A percentile compares a stretch with the other conserved stretches of the same genome.
These are phyloP conservation scores for Sebastes wilsoni DNA, from an alignment of 2,797 vertebrate species.

Conservation along the genomic window DNA sequence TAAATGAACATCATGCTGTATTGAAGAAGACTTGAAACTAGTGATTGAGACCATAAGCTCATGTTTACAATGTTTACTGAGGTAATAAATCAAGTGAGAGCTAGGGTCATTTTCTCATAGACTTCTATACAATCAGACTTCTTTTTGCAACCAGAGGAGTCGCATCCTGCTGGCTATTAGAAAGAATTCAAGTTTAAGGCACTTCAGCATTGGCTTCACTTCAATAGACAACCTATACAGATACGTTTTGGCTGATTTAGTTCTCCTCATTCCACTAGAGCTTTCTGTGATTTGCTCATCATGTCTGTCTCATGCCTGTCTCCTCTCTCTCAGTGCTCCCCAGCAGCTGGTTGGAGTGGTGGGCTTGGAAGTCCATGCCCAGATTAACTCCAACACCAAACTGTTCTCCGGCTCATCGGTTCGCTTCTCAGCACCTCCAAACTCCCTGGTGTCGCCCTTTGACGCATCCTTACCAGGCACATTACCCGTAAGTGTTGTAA, in stretches of 20 bases:
- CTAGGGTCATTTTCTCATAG: too few relatives aligned
- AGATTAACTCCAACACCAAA: constrained; percentile 94
- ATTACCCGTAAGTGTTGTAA: constrained; percentile 88
- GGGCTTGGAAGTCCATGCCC: constrained; percentile 95
- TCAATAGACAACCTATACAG: neutral
- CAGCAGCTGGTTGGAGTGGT: constrained; percentile 89
- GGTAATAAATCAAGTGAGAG: too few relatives aligned
- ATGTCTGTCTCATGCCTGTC: neutral
- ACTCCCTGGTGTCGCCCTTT: constrained; percentile 95
- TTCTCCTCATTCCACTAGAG: neutral
- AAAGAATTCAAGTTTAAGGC: too few relatives aligned
- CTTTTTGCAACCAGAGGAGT: too few relatives aligned
- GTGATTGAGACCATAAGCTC: rapidly evolving
- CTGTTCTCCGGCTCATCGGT: constrained; percentile 94
- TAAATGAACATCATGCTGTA: too few relatives aligned
- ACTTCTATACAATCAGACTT: too few relatives aligned
- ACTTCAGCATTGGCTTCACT: too few relatives aligned
- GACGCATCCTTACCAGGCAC: constrained; percentile 97
- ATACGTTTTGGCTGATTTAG: neutral
- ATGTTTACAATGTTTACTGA: too few relatives aligned
- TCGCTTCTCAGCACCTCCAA: constrained; percentile 91
- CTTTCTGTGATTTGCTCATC: neutral
- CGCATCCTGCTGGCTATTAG: rapidly evolving
- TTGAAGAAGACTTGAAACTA: too few relatives aligned
- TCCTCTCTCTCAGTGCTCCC: constrained; percentile 70